A percentile compares a stretch with the other conserved stretches of the same genome.
These are phyloP conservation scores for Melopsittacus undulatus DNA, from an alignment of 2,797 vertebrate genomes.

Conservation along the genomic window DNA sequence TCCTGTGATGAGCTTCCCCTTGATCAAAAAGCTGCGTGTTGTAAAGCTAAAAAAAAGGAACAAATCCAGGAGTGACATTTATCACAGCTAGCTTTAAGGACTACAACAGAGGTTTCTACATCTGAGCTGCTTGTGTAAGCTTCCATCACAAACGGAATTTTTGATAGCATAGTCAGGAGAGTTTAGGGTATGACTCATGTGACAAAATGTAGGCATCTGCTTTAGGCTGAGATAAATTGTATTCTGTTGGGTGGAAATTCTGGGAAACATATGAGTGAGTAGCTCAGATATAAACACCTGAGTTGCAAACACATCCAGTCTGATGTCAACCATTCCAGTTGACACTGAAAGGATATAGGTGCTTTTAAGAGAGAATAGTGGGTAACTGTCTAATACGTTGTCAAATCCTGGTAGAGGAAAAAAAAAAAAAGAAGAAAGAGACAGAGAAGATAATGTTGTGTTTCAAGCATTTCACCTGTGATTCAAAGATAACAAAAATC, in stretches of 20 bases:
- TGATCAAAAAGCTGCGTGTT: neutral
- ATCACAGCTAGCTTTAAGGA: neutral
- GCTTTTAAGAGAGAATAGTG: neutral
- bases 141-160: neutral
- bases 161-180: neutral
- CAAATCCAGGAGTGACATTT: neutral
- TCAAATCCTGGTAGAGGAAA: neutral
- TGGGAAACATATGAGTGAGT: neutral
- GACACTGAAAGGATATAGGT: neutral
- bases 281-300: neutral
- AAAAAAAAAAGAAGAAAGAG: neutral
- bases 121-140: neutral
- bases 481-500: neutral
- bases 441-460: neutral
- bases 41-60: neutral
- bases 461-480: neutral
- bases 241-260: neutral
- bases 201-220: neutral
- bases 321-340: neutral
- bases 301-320: neutral
- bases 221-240: neutral
- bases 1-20: neutral
- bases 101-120: neutral
- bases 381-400: neutral
- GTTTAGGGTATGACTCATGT: slow-evolving; percentile 7